Percentiles rank a stretch among this genome's conserved stretches.
Evolutionary conservation across 2,888 invertebrate species (phyloP).

Genomic region (Eupithecia pulchellata): DNA sequence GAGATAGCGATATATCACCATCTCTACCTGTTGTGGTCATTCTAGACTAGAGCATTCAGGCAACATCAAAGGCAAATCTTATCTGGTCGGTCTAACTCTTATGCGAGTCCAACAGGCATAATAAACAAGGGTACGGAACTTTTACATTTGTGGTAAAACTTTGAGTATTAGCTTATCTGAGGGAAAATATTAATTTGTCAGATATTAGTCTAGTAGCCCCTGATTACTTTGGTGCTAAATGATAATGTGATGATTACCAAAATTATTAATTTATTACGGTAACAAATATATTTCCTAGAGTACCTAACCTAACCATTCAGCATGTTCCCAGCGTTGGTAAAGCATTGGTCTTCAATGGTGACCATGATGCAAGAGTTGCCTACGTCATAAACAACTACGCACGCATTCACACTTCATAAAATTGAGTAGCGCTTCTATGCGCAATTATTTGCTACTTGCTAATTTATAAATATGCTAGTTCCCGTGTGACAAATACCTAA

Average conservation of each 20-base stretch:
- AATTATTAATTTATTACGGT: too few relatives aligned
- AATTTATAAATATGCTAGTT: conserved; percentile 43
- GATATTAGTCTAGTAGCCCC: neutral
- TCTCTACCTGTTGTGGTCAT: too few relatives aligned
- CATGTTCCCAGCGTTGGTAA: neutral
- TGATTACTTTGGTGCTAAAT: neutral
- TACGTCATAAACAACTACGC: neutral
- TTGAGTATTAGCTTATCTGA: too few relatives aligned
- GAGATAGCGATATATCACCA: too few relatives aligned
- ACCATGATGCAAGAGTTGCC: neutral
- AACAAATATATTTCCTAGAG: too few relatives aligned
- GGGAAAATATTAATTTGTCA: neutral
- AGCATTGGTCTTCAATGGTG: neutral
- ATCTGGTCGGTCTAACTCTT: too few relatives aligned
- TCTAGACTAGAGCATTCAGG: too few relatives aligned
- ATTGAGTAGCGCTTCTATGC: conserved; percentile 24
- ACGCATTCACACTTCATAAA: neutral
- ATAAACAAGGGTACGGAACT: neutral
- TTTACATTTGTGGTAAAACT: neutral
- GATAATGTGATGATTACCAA: too few relatives aligned
- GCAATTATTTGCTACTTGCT: conserved; percentile 10
- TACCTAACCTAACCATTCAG: too few relatives aligned
- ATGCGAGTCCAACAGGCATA: too few relatives aligned
- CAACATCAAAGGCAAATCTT: too few relatives aligned
- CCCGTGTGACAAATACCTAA: conserved; percentile 47